phyloP scores from a whole-genome alignment of 2,113 vertebrate genomes.

The Collichthys lucidus region DNA sequence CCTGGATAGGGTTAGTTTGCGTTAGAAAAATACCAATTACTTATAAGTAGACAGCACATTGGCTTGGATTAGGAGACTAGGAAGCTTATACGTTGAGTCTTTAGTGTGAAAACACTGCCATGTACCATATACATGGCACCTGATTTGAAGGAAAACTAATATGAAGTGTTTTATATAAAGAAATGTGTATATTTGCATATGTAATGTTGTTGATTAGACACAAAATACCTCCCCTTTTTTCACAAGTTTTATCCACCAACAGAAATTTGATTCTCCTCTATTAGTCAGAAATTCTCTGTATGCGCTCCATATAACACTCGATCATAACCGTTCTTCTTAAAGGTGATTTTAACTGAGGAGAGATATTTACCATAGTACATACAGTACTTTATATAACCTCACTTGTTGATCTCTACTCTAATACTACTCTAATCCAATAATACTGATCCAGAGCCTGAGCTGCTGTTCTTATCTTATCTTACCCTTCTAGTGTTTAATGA shows the following conservation, averaged over 20 bases:
- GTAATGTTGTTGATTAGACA: slow-evolving; percentile 3
- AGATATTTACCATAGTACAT: neutral
- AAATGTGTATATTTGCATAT: neutral
- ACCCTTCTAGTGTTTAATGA: neutral
- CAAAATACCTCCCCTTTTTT: neutral
- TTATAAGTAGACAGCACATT: neutral
- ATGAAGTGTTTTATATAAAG: neutral
- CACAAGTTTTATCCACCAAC: neutral
- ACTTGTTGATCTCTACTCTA: neutral
- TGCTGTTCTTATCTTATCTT: neutral
- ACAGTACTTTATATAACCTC: neutral
- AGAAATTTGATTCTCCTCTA: neutral
- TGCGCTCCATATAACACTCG: neutral
- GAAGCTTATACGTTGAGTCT: neutral
- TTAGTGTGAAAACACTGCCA: neutral
- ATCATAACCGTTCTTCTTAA: neutral
- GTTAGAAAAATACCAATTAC: neutral
- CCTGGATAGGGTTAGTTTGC: neutral
- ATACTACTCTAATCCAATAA: neutral
- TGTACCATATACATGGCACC: neutral
- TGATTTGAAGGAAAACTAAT: neutral
- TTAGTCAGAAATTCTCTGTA: neutral
- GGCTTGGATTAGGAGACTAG: neutral
- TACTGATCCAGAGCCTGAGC: neutral
- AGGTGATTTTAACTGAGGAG: neutral